Base-by-base conservation (phyloP, 2,888 invertebrate genomes). In the Pandemis corylana region DNA sequence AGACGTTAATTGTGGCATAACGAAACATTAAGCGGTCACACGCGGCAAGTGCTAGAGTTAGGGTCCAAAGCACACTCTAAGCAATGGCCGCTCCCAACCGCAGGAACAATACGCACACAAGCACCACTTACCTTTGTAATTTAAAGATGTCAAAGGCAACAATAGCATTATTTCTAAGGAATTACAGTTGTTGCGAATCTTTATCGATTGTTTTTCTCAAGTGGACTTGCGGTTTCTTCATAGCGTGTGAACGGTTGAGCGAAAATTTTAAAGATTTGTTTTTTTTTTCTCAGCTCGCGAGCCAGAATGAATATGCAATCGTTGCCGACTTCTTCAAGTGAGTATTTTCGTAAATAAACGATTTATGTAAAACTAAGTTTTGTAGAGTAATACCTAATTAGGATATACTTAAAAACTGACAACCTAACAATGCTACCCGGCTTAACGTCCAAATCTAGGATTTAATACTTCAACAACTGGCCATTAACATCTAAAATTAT, bases 161-260 rank as follows among this genome's bases (percentile, higher is more conserved):
- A 92, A 93, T 86, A 78, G 81, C 78, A 82, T 82, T 84, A 90
- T 91, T 90, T 89, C 90, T 90, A 90, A 62, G 53, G 72, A 74
- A 90, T 90, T 91, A 91, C 92, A 89, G 90, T 92, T 87, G 90
- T 92, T 87, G 84, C 93, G 82, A 85, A 84, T 91, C 84, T 85
- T 85, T 82, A 84, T 85, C 80, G 84, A 89, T 88, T 90, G 85
- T 82, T 88, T 87, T 78, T 78, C 84, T 81, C 73, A 84, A 91
- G 85, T 80, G 83, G 81, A 67, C 89, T 93, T 84, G 59, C 81
- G 74, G 74, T 75, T 75, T 66, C 74, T 62, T 46, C 46, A 12
- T 67, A 63, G 63, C 63, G 81, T 84, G 82, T 79, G 83, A 83
- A 78, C 78, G 73, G 80, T 80, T 83, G 80, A 84, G 84, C 81